Evolutionary conservation across 2,797 vertebrate species (phyloP), one percentile per base, ranked within the genome.

Genomic region (Bradypodion ventrale): DNA sequence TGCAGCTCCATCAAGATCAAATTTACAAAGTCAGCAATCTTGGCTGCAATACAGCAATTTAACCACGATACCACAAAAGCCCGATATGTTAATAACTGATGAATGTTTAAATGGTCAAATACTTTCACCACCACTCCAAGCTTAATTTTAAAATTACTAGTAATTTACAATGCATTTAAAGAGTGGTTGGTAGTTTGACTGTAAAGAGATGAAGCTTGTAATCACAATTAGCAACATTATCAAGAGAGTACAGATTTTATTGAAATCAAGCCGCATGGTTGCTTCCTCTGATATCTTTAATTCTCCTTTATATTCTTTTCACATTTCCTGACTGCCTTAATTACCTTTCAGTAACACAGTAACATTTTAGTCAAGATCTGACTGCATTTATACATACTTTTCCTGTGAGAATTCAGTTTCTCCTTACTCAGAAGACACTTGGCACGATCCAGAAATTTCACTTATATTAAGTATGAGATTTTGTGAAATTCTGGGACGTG

Each of bases 241-340:
- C 32, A 86, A 37, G 60, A 86, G 27, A 70, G 40, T 88, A 78
- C 85, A 90, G 76, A 80, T 15, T 84, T 88, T n/a, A 46, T 19
- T 62, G 27, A 83, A 80, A 92, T 72, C 65, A 89, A 87, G 25
- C 44, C 75, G 74, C 63, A 16, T 84, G 87, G 88, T 68, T 40
- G 73, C 29, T 76, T 87, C 13, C 19, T 6, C 15, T 63, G 37
- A 69, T 75, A 75, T 80, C 69, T 85, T 62, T 56, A 19, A 81
- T 66, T 83, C 88, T 79, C 19, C 23, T 82, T 79, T 73, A 49
- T 62, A 68, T 65, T 87, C 52, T 70, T 68, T 84, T 87, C n/a
- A n/a, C n/a, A n/a, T n/a, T n/a, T n/a, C n/a, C n/a, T n/a, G 75
- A 81, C 74, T 88, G 63, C 40, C 80, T 89, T 89, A 72, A 87